Base-by-base conservation (phyloP, 2,888 invertebrate species). In the Sesia apiformis region DNA sequence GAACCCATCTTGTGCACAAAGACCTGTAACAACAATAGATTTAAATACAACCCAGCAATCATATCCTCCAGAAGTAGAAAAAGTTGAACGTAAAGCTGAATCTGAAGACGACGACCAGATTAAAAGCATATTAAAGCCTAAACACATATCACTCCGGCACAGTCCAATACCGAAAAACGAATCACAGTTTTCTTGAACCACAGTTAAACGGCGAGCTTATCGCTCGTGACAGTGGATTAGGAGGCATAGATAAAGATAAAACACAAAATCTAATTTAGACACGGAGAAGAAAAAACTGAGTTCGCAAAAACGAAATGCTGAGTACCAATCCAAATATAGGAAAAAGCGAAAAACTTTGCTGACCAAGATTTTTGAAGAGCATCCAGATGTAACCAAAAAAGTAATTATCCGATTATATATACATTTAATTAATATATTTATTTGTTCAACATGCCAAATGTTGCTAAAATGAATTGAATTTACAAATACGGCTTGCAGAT, bases 321-420 rank as follows among this genome's bases (percentile, higher is more conserved):
- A 51, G 51, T 51, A 51, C 51, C 51, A 51, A 51, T 51, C 51
- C 38, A 51, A 51, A 51, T 51, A 40, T 51, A 51, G 51, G 40
- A 51, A 51, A 51, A 51, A 40, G n/a, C 39, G 23, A 40, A 51
- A 39, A 51, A 51, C 51, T 51, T 51, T 51, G 40, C 39, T 51
- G 40, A 51, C 40, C 40, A 51, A 38, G 51, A 51, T 51, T 39
- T 51, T 5, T 51, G 51, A 51, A 51, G 40, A 51, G 51, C 40
- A 51, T 51, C 51, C 51, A 51, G 39, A 51, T 51, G 51, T 51
- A 51, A 51, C 51, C 39, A 51, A 51, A 51, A 51, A 51, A 51
- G 51, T 51, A 51, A 51, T 51, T 51, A 51, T 40, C 51, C 40
- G 51, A 51, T 51, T 51, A 40, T 51, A 39, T 38, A 38, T 51